phyloP scores from a whole-genome alignment of 2,797 vertebrate genomes.

The Oreochromis mossambicus region DNA sequence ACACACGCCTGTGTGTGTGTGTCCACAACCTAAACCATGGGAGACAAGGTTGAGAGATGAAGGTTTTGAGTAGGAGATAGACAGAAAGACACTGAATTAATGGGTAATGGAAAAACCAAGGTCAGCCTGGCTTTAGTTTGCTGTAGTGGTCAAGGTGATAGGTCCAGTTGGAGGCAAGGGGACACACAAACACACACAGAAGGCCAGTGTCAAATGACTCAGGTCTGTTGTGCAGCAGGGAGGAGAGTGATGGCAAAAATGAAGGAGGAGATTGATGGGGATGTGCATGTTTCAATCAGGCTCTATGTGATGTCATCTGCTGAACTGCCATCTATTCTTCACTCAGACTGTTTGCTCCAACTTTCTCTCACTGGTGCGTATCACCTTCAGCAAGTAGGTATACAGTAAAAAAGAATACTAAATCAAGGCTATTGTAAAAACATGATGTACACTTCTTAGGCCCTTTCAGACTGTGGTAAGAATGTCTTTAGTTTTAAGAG shows the following conservation, averaged over 20 bases:
- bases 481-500: background rate
- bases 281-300: conserved; percentile 32
- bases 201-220: conserved; percentile 60
- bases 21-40: conserved; percentile 51
- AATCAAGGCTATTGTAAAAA: background rate
- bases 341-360: background rate
- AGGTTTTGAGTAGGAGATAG: conserved; percentile 51
- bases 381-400: background rate
- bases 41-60: conserved; percentile 59
- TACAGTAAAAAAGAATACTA: background rate
- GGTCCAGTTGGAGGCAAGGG: conserved; percentile 45
- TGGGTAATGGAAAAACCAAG: conserved; percentile 84
- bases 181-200: conserved; percentile 29
- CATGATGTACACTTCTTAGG: background rate
- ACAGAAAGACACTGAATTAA: conserved; percentile 87
- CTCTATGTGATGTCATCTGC: conserved; percentile 33
- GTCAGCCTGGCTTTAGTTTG: conserved; percentile 83
- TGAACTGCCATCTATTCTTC: conserved; percentile 19
- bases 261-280: conserved; percentile 52
- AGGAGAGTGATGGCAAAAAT: conserved; percentile 42
- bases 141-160: conserved; percentile 87
- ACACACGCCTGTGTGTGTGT: conserved; percentile 15
- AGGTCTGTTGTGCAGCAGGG: conserved; percentile 64
- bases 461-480: background rate
- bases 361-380: background rate